Conservation (phyloP, 2,113 vertebrate genomes). For the Neodon shergylaensis region DNA sequence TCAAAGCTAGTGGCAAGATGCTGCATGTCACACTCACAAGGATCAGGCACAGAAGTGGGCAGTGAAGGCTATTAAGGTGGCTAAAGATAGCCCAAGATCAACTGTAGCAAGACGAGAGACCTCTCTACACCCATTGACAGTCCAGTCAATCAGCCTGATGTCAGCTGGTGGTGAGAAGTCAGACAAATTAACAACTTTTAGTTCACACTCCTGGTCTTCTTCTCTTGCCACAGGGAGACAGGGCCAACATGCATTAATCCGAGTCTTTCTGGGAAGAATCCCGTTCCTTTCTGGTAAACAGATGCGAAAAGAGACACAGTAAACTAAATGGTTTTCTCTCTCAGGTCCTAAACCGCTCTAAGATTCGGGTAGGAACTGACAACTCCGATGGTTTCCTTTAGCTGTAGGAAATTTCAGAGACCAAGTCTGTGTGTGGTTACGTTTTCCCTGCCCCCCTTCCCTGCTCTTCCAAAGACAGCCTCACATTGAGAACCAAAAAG, state of each 20-base stretch:
- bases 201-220: background rate
- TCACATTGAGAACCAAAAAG: constrained; percentile 84
- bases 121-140: background rate
- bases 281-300: background rate
- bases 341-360: background rate
- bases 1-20: background rate
- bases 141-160: background rate
- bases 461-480: constrained; percentile 78
- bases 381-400: constrained; percentile 17
- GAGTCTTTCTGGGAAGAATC: background rate
- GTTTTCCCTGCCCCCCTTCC: constrained; percentile 53
- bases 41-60: background rate
- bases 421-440: constrained; percentile 46
- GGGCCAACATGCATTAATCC: background rate
- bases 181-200: background rate
- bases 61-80: background rate
- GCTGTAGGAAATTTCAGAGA: constrained; percentile 53
- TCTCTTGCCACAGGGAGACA: background rate
- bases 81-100: background rate
- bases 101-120: too few species aligned
- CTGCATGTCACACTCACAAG: background rate
- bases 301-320: background rate
- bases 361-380: constrained; percentile 1
- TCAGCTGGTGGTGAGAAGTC: background rate
- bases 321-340: background rate